Conservation (phyloP, 2,797 vertebrate genomes). For the Prionace glauca region DNA sequence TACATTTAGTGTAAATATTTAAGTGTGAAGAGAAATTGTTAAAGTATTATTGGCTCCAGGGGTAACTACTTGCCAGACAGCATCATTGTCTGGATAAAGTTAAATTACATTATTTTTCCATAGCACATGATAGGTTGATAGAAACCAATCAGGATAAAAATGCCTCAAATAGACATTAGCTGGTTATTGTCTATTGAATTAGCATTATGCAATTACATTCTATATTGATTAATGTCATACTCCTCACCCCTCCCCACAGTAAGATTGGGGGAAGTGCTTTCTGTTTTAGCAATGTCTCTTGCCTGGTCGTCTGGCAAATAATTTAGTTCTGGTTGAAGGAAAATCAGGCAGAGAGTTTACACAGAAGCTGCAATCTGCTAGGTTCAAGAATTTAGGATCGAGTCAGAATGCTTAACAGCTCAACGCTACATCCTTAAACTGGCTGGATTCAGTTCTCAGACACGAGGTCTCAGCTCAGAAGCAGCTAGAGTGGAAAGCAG, state of each 20-base stretch:
- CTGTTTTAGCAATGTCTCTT: neutral
- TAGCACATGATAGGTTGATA: neutral
- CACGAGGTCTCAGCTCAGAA: neutral
- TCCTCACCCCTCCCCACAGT: neutral
- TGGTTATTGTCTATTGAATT: neutral
- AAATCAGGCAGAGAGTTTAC: neutral
- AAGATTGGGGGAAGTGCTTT: neutral
- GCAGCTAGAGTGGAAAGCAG: neutral
- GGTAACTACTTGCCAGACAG: neutral
- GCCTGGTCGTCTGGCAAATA: neutral
- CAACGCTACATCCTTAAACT: neutral
- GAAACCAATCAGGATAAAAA: neutral
- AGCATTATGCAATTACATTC: neutral
- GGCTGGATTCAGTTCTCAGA: neutral
- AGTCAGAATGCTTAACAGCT: neutral
- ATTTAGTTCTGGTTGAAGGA: neutral
- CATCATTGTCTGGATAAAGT: neutral
- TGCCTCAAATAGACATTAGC: neutral
- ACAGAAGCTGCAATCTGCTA: neutral
- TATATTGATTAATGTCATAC: neutral
- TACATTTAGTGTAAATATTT: neutral
- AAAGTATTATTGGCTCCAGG: constrained; percentile 19
- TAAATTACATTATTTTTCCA: neutral
- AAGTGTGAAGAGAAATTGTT: neutral
- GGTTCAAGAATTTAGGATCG: neutral